phyloP scores from a whole-genome alignment of 2,113 vertebrate species.

The Pithys albifrons region DNA sequence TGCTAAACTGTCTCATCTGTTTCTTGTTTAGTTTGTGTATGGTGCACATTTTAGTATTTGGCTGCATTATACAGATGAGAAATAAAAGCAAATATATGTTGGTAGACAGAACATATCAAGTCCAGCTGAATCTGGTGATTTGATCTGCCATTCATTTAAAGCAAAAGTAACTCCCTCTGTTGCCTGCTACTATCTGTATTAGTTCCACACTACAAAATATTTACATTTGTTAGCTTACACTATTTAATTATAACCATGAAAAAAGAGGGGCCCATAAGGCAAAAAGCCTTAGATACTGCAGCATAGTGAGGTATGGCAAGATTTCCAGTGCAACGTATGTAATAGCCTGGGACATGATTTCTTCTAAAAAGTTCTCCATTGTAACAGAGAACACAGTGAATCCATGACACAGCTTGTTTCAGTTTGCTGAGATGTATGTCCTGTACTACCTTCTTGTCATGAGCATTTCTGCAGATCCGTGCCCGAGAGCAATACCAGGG shows the following conservation, averaged over 20 bases:
- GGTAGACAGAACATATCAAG: background rate
- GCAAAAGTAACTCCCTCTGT: background rate
- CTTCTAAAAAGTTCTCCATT: background rate
- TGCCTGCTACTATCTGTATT: background rate
- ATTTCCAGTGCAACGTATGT: background rate
- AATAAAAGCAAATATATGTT: background rate
- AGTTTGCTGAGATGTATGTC: background rate
- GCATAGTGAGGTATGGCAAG: background rate
- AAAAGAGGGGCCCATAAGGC: background rate
- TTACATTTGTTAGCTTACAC: background rate
- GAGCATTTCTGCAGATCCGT: background rate
- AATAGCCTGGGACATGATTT: background rate
- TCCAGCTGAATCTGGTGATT: background rate
- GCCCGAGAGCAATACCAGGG: background rate
- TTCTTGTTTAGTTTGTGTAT: background rate
- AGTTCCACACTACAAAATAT: background rate
- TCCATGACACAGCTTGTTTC: background rate
- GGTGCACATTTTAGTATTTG: background rate
- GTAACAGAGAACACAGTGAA: rapidly evolving
- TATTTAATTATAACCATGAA: background rate
- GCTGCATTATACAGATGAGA: background rate
- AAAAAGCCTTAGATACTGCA: background rate
- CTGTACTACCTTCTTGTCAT: background rate
- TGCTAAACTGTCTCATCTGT: background rate
- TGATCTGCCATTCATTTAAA: background rate